Base-by-base conservation (phyloP, 2,797 vertebrate genomes). In the Podarcis siculus region DNA sequence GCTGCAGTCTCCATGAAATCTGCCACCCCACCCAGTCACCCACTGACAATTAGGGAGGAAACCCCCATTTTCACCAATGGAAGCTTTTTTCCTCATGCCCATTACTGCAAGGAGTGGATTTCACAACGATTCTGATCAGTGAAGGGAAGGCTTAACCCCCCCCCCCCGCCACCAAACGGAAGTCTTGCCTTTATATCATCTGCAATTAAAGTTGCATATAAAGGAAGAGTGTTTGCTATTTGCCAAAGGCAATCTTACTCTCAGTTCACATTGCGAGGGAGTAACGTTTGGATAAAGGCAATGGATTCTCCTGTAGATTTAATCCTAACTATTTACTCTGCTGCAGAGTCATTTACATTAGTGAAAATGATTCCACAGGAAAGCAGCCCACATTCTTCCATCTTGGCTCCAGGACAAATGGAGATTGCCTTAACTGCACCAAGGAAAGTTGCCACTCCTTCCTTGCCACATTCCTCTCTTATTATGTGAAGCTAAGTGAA, bases 391-490 rank as follows among this genome's bases (percentile, higher is more conserved):
- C n/a, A 71, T 77, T 42, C 64, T 32, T 78, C 37, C 2, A 30
- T 72, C 75, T 71, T 69, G 49, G 30, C 85, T 69, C 23, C 37
- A 32, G 94, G 85, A 87, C 79, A 87, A 61, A 75, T 64, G 79
- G 55, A 61, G 35, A 75, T 75, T 73, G 49, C 35, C 21, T 71
- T 69, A 37, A 71, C 66, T 79, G 49, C 35, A 72, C 25, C 13
- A 55, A 25, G n/a, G 64, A n/a, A 55, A 77, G 30, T 79, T 61
- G 76, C 85, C 66, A 17, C 85, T 83, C 85, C 85, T 37, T 78
- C 93, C 89, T 90, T 85, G 15, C 49, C 86, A 93, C 90, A 95
- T 94, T 90, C 83, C 83, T 88, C 75, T 66, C 66, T 71, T 39
- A 61, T 88, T 61, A 83, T 27, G 27, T 27, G 12, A 79, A 39